Base-by-base conservation (phyloP, 2,888 invertebrate species). In the Rhorus exstirpatorius region DNA sequence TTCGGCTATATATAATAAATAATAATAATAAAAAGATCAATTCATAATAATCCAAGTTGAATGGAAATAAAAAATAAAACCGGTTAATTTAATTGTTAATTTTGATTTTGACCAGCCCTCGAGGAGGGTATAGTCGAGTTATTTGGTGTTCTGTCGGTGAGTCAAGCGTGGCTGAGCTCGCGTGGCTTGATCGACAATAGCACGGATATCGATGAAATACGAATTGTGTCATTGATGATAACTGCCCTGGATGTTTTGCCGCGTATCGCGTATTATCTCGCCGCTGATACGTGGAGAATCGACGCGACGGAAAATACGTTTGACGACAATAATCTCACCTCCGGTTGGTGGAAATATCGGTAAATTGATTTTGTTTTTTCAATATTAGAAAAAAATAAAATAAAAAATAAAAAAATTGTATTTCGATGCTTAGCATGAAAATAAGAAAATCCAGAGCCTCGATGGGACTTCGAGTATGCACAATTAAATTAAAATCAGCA, bases 291-390 rank as follows among this genome's bases (percentile, higher is more conserved):
- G 58, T 92, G 92, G 92, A 89, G 92, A 82, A 86, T 92, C 10
- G 85, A 92, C n/a, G 86, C 86, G 3, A 84, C 90, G 4, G 78
- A 86, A 55, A 87, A 86, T 55, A 88, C 86, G 8, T 84, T 86
- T 7, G 79, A 88, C 46, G 31, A 88, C 0, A 53, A 85, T 1
- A 81, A 88, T 19, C 77, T 92, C 26, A 26, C 86, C 8, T 74
- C 86, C n/a, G 87, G 88, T 35, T 92, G 92, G 92, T 92, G 92
- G 92, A 71, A 87, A 68, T 83, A 89, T 72, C 91, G 91, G 91
- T 92, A 63, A 71, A 49, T 74, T 24, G 26, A 44, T 4, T 2
- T 4, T n/a, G 10, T 17, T 38, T 21, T 46, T 6, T 61, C 12
- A 14, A 3, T 24, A 44, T 10, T 1, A 0, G 6, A 31, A 8